Evolutionary conservation across 2,113 vertebrate species (phyloP).

Genomic region (Lepus timidus): DNA sequence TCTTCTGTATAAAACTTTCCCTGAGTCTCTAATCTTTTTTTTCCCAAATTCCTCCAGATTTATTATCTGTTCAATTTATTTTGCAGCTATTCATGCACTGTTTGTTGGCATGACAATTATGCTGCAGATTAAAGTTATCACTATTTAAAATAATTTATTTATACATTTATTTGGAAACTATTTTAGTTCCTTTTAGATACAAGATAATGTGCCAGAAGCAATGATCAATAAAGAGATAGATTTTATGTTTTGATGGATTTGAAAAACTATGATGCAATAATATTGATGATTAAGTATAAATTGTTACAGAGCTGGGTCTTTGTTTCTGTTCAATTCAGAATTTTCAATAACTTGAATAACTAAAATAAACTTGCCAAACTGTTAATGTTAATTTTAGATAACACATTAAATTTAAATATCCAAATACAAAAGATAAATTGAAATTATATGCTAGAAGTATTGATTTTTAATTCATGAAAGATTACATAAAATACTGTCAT

Average conservation of each 20-base stretch:
- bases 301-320: not conserved
- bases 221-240: not conserved
- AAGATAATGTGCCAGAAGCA: not conserved
- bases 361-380: not conserved
- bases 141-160: not conserved
- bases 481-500: not conserved
- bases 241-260: slow-evolving; percentile 2
- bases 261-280: not conserved
- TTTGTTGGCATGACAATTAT: not conserved
- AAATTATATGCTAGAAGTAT: not conserved
- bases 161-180: not conserved
- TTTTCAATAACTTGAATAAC: not conserved
- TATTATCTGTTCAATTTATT: not conserved
- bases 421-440: not conserved
- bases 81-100: not conserved
- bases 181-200: not conserved
- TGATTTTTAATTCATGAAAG: not conserved
- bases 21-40: not conserved
- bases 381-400: not conserved
- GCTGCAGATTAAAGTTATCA: not conserved
- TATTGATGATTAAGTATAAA: not conserved
- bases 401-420: not conserved
- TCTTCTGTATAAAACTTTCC: not conserved
- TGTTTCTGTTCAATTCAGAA: not conserved
- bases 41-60: not conserved